Evolutionary conservation across 92 coral and sea anemone species (phyloP).

Genomic region (Phenganax marumi): DNA sequence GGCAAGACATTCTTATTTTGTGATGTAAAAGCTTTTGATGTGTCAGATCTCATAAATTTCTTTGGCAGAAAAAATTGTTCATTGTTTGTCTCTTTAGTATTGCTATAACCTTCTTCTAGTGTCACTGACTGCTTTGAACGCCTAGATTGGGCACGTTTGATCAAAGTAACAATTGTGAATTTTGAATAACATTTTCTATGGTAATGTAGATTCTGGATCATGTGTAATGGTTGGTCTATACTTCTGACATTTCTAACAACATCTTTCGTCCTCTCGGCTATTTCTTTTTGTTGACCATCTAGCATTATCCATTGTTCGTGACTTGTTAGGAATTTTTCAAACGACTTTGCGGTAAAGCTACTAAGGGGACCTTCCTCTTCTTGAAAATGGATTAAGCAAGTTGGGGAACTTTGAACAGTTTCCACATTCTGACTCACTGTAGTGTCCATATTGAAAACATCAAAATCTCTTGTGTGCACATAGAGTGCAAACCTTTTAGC

Average conservation of each 20-base stretch:
- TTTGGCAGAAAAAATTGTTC: background rate
- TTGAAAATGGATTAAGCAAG: conserved; percentile 20
- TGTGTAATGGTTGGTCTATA: background rate
- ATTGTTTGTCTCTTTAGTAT: background rate
- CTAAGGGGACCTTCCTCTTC: conserved; percentile 20
- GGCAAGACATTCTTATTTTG: conserved; percentile 52
- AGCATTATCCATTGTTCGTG: conserved; percentile 28
- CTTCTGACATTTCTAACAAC: background rate
- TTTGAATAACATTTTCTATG: conserved; percentile 40
- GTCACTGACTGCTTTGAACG: too few species aligned
- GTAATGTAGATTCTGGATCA: conserved; percentile 23
- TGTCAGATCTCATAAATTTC: conserved; percentile 52
- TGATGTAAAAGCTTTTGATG: conserved; percentile 31
- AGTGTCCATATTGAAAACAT: background rate
- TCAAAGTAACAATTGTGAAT: conserved; percentile 39
- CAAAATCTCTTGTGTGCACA: background rate
- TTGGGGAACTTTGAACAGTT: background rate
- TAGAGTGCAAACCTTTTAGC: background rate
- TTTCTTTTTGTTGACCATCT: conserved; percentile 28
- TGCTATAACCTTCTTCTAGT: too few species aligned
- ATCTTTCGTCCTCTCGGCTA: conserved; percentile 5
- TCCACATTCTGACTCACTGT: background rate
- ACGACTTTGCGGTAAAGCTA: conserved; percentile 9
- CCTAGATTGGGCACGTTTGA: conserved; percentile 54
- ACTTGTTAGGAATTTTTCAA: conserved; percentile 30